Evolutionary conservation across 2,113 vertebrate species (phyloP).

Genomic region (Periophthalmus modestus): DNA sequence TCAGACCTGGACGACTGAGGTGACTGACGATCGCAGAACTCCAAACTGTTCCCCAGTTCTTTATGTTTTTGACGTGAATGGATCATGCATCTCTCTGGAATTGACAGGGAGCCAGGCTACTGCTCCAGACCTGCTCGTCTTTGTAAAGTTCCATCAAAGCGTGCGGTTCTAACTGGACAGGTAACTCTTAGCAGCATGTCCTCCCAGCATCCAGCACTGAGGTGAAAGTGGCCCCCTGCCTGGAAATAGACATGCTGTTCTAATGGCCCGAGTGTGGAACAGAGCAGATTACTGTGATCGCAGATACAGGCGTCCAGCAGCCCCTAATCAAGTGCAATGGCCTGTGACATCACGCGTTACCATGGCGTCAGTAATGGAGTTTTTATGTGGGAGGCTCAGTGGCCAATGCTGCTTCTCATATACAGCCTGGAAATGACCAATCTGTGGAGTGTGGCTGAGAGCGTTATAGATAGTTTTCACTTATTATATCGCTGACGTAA

Average conservation of each 20-base stretch:
- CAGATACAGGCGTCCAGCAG: conserved; percentile 26
- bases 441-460: background rate
- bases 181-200: background rate
- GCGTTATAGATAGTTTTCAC: conserved; percentile 1
- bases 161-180: background rate
- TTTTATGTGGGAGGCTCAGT: conserved; percentile 43
- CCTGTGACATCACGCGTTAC: conserved; percentile 30
- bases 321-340: conserved; percentile 51
- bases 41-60: too few relatives aligned
- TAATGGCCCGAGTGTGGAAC: conserved; percentile 35
- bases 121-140: too few relatives aligned
- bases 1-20: too few relatives aligned
- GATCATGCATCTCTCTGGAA: too few relatives aligned
- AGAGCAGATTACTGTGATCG: conserved; percentile 41
- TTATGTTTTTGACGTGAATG: background rate
- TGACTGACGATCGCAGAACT: too few relatives aligned
- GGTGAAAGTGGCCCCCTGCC: conserved; percentile 18
- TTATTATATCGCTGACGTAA: background rate
- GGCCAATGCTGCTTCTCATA: conserved; percentile 21
- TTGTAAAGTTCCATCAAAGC: too few relatives aligned
- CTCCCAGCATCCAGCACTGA: background rate
- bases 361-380: conserved; percentile 21
- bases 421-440: conserved; percentile 12
- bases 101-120: too few relatives aligned
- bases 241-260: conserved; percentile 1